Conservation (phyloP, 2,797 vertebrate genomes). For the Cossypha polioptera region DNA sequence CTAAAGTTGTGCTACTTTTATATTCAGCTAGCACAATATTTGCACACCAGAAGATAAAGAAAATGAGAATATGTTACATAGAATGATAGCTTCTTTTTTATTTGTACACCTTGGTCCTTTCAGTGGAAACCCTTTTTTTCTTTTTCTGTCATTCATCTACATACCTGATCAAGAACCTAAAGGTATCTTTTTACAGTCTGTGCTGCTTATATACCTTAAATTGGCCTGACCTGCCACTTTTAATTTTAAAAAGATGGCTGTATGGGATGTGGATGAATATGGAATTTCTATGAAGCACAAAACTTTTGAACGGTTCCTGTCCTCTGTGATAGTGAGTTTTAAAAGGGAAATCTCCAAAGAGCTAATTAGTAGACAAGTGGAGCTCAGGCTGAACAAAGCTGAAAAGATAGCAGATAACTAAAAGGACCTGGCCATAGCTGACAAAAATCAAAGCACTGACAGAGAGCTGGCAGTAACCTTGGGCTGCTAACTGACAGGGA, state of each 20-base stretch:
- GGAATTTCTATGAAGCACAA: constrained; percentile 84
- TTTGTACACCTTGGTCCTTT: constrained; percentile 71
- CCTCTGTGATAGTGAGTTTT: constrained; percentile 88
- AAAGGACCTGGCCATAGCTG: constrained; percentile 91
- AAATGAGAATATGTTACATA: constrained; percentile 87
- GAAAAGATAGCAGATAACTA: constrained; percentile 86
- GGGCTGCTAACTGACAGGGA: constrained; percentile 92
- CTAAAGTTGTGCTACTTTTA: constrained; percentile 99
- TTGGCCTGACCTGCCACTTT: constrained; percentile 84
- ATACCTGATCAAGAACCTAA: constrained; percentile 76
- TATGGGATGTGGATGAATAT: constrained; percentile 80
- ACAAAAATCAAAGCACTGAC: constrained; percentile 91
- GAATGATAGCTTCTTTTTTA: constrained; percentile 74
- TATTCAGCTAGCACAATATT: constrained; percentile 99
- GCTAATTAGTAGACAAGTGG: constrained; percentile 97
- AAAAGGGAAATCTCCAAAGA: constrained; percentile 99
- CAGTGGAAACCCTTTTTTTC: constrained; percentile 55
- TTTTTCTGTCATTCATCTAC: constrained; percentile 73
- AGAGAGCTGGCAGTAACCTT: constrained; percentile 89
- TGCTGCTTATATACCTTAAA: constrained; percentile 79
- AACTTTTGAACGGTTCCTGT: constrained; percentile 87
- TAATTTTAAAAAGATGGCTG: constrained; percentile 81
- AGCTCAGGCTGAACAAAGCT: constrained; percentile 94
- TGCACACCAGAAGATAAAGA: constrained; percentile 98
- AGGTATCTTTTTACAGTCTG: constrained; percentile 65